Evolutionary conservation across 2,113 vertebrate species (phyloP), one percentile per base, ranked within the genome.

Genomic region (Heterochromis multidens): DNA sequence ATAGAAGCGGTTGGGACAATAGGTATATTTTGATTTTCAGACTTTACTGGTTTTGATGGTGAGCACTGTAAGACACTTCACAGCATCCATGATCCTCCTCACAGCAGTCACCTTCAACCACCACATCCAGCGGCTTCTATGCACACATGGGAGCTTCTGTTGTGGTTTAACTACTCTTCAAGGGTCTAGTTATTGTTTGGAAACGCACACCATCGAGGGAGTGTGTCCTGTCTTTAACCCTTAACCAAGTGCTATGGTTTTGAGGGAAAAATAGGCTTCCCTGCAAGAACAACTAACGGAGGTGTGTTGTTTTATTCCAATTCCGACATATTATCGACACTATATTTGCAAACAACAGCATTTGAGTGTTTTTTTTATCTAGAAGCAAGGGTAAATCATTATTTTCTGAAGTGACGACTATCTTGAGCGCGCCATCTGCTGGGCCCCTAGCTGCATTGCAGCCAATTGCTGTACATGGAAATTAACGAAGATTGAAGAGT

Each of bases 211-310:
- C 10, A 4, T 49, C 17, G 19, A 29, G 25, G 10, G 25, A 52
- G 25, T 6, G 29, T 1, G 16, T 65, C 0, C 21, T 4, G 40
- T 67, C 40, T 0, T 43, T 43, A 43, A 54, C 19, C 19, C 3
- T 54, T 21, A 21, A 8, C 6, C 0, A 0, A 74, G 43, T 52
- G 25, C 46, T 49, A 29, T 19, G 9, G 25, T 0, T 49, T 49
- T 72, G 23, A 29, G 40, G 17, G 67, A 4, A 0, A 49, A 72
- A 52, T 10, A 4, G 23, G 25, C 43, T 27, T 70, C 65, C 65
- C 37, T 46, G 37, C 21, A 17, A 46, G 23, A 17, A 17, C 7
- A 46, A 3, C 23, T 70, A 27, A 70, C 46, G 23, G 14, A 70
- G 14, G 27, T 25, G 14, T 27, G 65, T 23, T 0, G 2, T 70